These are phyloP conservation scores for Andrena bicolor DNA, from an alignment of 2,888 invertebrate species.

Conservation along the genomic window DNA sequence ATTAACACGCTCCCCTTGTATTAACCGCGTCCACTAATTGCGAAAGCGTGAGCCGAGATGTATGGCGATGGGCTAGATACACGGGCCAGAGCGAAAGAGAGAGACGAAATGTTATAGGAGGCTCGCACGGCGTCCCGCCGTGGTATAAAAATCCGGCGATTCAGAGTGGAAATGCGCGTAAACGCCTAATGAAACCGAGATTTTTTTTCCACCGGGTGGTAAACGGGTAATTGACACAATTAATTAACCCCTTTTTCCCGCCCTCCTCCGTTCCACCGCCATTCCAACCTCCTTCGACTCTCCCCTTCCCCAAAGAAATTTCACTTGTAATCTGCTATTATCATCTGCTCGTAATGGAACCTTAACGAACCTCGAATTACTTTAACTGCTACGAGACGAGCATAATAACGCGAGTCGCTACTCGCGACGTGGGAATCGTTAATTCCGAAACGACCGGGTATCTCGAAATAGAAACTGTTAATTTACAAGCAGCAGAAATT, in stretches of 20 bases:
- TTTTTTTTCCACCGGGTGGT: slow-evolving; percentile 70
- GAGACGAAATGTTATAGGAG: slow-evolving; percentile 67
- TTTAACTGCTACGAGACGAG: neutral
- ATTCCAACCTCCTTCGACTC: slow-evolving; percentile 20
- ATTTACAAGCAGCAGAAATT: neutral
- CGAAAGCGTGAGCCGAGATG: slow-evolving; percentile 75
- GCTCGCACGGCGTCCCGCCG: slow-evolving; percentile 61
- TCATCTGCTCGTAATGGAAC: slow-evolving; percentile 41
- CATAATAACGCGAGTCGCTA: too few species aligned
- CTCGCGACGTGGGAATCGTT: too few species aligned
- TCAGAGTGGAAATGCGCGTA: slow-evolving; percentile 80
- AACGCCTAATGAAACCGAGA: slow-evolving; percentile 80
- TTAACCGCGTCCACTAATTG: slow-evolving; percentile 76
- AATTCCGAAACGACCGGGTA: neutral
- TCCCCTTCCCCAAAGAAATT: slow-evolving; percentile 17
- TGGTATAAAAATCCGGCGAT: slow-evolving; percentile 68
- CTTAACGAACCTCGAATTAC: neutral
- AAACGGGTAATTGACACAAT: slow-evolving; percentile 77
- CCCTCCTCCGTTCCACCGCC: slow-evolving; percentile 1
- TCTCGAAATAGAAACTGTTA: slow-evolving; percentile 18
- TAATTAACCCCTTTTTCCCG: slow-evolving; percentile 68
- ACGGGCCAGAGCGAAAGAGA: slow-evolving; percentile 1
- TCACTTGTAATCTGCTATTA: slow-evolving; percentile 54
- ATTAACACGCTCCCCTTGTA: slow-evolving; percentile 68
- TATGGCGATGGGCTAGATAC: slow-evolving; percentile 77